Conservation (phyloP, 2,888 invertebrate genomes). For the Eupithecia abbreviata region DNA sequence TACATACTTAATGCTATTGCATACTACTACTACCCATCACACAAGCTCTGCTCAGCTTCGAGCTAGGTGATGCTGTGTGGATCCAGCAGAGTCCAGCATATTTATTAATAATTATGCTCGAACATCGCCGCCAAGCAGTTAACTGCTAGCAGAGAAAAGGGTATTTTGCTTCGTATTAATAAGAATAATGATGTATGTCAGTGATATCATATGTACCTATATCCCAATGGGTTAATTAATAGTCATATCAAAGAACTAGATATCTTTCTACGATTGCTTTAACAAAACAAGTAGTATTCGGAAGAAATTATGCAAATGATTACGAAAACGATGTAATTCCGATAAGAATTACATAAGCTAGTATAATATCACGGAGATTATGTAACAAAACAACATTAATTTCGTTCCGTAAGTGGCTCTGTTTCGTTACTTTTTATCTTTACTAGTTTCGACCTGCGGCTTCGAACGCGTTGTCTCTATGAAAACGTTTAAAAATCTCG, state of each 20-base stretch:
- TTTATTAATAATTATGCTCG: not conserved
- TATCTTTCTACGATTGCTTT: not conserved
- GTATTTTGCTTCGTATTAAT: not conserved
- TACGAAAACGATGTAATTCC: slow-evolving; percentile 39
- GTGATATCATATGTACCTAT: no score
- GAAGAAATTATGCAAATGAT: slow-evolving; percentile 35
- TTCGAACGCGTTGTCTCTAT: no score
- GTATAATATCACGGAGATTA: slow-evolving; percentile 37
- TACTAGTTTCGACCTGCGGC: not conserved
- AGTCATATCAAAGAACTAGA: not conserved
- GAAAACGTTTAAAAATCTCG: no score
- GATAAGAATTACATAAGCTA: slow-evolving; percentile 39
- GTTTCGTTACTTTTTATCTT: slow-evolving; percentile 31
- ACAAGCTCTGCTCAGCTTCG: no score
- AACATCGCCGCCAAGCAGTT: not conserved
- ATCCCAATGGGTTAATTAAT: not conserved
- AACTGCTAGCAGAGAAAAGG: not conserved
- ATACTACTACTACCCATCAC: no score
- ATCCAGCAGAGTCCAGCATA: no score
- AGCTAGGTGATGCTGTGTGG: no score
- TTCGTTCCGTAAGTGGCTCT: slow-evolving; percentile 35
- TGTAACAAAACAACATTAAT: slow-evolving; percentile 37
- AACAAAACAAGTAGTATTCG: slow-evolving; percentile 19
- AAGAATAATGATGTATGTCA: not conserved
- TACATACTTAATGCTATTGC: no score